Evolutionary conservation across 2,797 vertebrate genomes (phyloP), one percentile per base, ranked within the genome.

Genomic region (Leptatherina wallacei): DNA sequence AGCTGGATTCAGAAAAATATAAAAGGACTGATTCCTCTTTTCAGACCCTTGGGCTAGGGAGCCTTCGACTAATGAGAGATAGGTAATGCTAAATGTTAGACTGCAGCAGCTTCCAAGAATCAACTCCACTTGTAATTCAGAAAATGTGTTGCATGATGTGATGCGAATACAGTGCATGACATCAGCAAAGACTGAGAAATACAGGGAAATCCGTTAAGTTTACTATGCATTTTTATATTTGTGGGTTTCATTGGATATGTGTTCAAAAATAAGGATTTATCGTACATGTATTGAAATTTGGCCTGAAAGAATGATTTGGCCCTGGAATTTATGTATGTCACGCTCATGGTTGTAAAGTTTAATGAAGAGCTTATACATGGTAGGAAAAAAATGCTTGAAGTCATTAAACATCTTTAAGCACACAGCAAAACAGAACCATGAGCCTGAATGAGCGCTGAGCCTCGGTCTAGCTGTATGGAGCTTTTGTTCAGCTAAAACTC

Each of bases 401-500:
- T 69, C 14, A 62, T 59, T 64, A 77, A 54, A 64, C 65, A 27
- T 66, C 3, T 38, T 71, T 56, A 54, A 67, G 51, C 24, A 52
- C 22, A 68, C 29, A 24, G 47, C 35, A 74, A 71, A 66, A 54
- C 16, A 14, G 32, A 36, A 52, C 42, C 2, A 1, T 51, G 44
- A 47, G 33, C 32, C 44, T 49, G 44, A 38, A 30, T 29, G 36
- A 52, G 44, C 6, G 9, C 56, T 59, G 7, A 12, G 61, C 8
- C 33, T 51, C 10, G 56, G 65, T 71, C 6, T 10, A 33, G 59
- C 47, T 85, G 73, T 75, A 72, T 71, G 66, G 73, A 68, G 71
- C 59, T 64, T 80, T 74, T 74, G 69, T 77, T 73, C 61, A 55
- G 13, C 30, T 73, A 7, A 80, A 81, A 44, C 32, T 51, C 58